Conservation (phyloP, 2,888 invertebrate genomes). For the Lepidonotus clava region DNA sequence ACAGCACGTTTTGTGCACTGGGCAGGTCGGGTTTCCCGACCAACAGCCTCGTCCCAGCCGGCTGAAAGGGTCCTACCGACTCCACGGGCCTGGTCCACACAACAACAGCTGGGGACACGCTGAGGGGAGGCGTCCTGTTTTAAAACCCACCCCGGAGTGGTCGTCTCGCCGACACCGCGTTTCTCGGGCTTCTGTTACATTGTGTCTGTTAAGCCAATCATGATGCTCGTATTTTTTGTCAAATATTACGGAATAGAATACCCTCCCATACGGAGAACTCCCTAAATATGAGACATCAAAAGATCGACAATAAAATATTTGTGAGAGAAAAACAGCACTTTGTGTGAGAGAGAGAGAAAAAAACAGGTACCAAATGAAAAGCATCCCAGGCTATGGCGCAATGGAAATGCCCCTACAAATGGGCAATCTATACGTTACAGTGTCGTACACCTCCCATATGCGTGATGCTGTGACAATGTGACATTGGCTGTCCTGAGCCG, state of each 20-base stretch:
- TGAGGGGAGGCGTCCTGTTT: not conserved
- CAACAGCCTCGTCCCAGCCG: not conserved
- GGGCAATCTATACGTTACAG: too few species aligned
- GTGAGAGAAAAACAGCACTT: too few species aligned
- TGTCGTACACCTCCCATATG: too few species aligned
- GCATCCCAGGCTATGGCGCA: too few species aligned
- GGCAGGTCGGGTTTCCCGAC: not conserved
- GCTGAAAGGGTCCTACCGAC: not conserved
- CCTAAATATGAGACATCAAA: too few species aligned
- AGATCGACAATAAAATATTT: too few species aligned
- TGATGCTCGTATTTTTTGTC: not conserved
- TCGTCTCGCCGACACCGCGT: too few species aligned
- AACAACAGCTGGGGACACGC: slow-evolving; percentile 18
- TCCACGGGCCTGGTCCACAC: not conserved
- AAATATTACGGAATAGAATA: not conserved
- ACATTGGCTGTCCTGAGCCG: not conserved
- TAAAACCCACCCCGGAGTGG: too few species aligned
- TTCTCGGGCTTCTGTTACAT: not conserved
- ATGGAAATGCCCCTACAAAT: too few species aligned
- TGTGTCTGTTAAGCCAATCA: not conserved
- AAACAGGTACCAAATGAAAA: too few species aligned
- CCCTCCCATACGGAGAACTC: not conserved
- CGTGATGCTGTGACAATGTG: too few species aligned
- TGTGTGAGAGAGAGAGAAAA: too few species aligned
- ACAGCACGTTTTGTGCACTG: slow-evolving; percentile 10